These are phyloP conservation scores for Chaetodon trifascialis DNA, from an alignment of 2,113 vertebrate species.

Conservation along the genomic window DNA sequence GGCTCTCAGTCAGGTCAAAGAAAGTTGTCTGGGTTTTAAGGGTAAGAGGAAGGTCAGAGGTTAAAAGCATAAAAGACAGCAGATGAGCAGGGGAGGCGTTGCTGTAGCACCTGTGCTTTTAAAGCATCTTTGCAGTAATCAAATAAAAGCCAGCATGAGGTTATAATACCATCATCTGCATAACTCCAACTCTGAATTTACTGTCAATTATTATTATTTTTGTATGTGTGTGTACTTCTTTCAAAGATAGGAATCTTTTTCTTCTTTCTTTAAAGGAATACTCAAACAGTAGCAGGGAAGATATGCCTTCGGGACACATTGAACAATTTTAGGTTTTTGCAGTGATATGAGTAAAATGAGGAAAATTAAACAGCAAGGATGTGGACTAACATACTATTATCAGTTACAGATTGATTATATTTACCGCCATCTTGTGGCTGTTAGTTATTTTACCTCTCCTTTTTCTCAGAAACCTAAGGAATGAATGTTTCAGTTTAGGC, in stretches of 20 bases:
- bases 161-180: background rate
- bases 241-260: background rate
- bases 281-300: background rate
- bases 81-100: background rate
- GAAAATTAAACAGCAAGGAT: background rate
- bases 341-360: background rate
- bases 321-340: background rate
- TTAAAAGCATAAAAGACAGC: background rate
- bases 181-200: background rate
- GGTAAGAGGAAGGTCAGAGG: slow-evolving; percentile 21
- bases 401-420: background rate
- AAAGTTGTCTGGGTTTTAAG: slow-evolving; percentile 12
- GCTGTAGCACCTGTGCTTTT: slow-evolving; percentile 23
- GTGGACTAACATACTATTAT: background rate
- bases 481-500: background rate
- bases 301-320: background rate
- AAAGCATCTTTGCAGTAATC: background rate
- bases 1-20: slow-evolving; percentile 2
- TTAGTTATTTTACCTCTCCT: background rate
- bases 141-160: background rate
- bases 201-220: background rate
- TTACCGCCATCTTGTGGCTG: slow-evolving; percentile 29
- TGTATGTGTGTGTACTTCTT: background rate
- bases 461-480: background rate
- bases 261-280: background rate